Base-by-base conservation (phyloP, 1,140 invertebrate genomes). In the Drosophila nannoptera region DNA sequence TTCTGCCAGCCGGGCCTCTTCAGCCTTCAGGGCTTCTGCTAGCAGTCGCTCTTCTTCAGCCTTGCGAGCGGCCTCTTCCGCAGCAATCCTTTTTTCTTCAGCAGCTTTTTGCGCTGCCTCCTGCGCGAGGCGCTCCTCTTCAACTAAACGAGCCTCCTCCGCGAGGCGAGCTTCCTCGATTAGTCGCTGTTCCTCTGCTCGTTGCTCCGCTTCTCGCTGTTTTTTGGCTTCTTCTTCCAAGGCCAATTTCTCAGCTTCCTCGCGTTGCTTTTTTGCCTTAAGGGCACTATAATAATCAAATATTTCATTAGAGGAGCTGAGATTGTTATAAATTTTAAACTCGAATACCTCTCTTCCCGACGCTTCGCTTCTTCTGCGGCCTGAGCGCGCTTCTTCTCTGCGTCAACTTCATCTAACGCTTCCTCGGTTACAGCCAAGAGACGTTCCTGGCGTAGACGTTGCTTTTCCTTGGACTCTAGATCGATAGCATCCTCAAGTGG, bases 291-390 rank as follows among this genome's bases (percentile, higher is more conserved):
- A 36, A 50, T 8, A 12, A 29, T 43, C 22, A 11, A 7, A 8
- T 12, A 16, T 9, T 12, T 6, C 7, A 35, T 46, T 14, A 46
- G 12, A n/a, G 12, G 0, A 7, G 0, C 3, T 1, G 40, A 16
- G 0, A 5, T 35, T 14, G 14, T 7, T 7, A 11, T 22, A 12
- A 7, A 5, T 2, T 14, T 12, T 2, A 14, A 8, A 35, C 0
- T 6, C 4, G 84, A 88, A 89, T 87, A 93, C 92, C 90, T 92
- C 77, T 93, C 92, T 86, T 93, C 91, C n/a, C 91, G 91, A 73
- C 90, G 90, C 60, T 91, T 92, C 50, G 90, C 91, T 87, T 92
- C 92, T 69, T 92, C 92, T 61, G 92, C 90, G 66, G 91, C 90
- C 75, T 92, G 91, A 52, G 90, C 91, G 6, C 64, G 90, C 43